phyloP scores from a whole-genome alignment of 1,140 invertebrate species.

The Atta texana region DNA sequence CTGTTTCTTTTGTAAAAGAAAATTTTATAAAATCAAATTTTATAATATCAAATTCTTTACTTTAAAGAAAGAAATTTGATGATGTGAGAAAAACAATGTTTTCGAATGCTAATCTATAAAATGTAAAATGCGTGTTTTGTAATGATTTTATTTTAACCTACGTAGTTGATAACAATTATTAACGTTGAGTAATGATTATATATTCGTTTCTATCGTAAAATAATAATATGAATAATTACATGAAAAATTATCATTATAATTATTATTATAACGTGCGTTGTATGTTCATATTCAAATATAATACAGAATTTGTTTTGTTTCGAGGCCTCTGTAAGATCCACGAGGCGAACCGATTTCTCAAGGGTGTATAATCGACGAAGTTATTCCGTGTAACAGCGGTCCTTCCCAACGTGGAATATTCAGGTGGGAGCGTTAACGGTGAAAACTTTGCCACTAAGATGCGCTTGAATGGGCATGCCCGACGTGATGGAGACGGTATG shows the following conservation, averaged over 20 bases:
- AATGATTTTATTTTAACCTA: not conserved
- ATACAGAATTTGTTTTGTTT: not conserved
- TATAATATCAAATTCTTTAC: not conserved
- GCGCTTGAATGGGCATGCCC: slow-evolving; percentile 62
- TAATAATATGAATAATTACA: not conserved
- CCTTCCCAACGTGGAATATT: slow-evolving; percentile 50
- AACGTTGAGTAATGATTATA: not conserved
- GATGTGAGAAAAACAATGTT: not conserved
- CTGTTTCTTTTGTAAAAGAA: slow-evolving; percentile 17
- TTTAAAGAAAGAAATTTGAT: not conserved
- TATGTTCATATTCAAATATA: not conserved
- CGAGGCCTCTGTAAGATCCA: not conserved
- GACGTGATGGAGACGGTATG: slow-evolving; percentile 13
- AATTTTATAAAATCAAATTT: slow-evolving; percentile 12
- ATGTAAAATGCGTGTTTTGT: not conserved
- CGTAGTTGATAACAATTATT: not conserved
- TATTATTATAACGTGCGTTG: not conserved
- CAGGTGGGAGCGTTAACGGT: slow-evolving; percentile 62
- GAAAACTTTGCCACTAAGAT: slow-evolving; percentile 67
- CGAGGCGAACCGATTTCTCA: slow-evolving; percentile 31
- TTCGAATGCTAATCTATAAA: not conserved
- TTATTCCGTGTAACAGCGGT: slow-evolving; percentile 48
- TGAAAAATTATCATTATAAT: not conserved
- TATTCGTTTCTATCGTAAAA: not conserved
- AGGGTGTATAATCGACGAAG: slow-evolving; percentile 37